A percentile compares a stretch with the other conserved stretches of the same genome.
Evolutionary conservation across 1,140 invertebrate genomes (phyloP).

Genomic region (Mya arenaria): DNA sequence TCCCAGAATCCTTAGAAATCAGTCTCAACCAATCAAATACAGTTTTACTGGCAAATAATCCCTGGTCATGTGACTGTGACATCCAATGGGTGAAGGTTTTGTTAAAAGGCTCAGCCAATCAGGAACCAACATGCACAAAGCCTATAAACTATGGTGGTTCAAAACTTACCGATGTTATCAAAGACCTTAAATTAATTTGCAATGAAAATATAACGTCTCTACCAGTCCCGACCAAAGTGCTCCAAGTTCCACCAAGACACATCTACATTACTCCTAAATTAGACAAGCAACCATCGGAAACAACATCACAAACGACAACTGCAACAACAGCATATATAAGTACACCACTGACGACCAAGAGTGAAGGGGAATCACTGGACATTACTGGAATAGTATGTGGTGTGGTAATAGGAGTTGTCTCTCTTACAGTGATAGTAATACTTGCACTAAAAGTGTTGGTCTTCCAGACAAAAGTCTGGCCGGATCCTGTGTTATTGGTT

Average conservation of each 20-base stretch:
- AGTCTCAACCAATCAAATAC: constrained; percentile 47
- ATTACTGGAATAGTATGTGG: neutral
- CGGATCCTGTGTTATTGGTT: constrained; percentile 12
- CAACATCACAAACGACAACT: constrained; percentile 30
- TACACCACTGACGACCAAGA: neutral
- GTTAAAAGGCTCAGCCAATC: constrained; percentile 26
- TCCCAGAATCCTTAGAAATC: constrained; percentile 58
- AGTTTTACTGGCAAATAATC: constrained; percentile 54
- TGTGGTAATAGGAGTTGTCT: constrained; percentile 29
- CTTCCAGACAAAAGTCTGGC: constrained; percentile 3
- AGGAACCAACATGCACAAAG: constrained; percentile 37
- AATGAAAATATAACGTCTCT: neutral
- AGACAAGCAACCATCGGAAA: constrained; percentile 7
- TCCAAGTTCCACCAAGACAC: constrained; percentile 29
- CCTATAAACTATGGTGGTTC: constrained; percentile 28
- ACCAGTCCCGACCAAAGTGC: constrained; percentile 6
- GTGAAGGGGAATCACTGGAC: neutral
- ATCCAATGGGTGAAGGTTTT: constrained; percentile 65
- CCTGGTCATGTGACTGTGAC: constrained; percentile 69
- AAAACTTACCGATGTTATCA: constrained; percentile 10
- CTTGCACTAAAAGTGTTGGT: neutral
- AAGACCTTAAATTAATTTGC: constrained; percentile 18
- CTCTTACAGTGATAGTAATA: neutral
- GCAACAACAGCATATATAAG: neutral
- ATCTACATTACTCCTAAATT: constrained; percentile 15